A percentile compares a stretch with the other conserved stretches of the same genome.
Conservation (phyloP, 2,113 vertebrate species). For the Coptodon bakossiorum region DNA sequence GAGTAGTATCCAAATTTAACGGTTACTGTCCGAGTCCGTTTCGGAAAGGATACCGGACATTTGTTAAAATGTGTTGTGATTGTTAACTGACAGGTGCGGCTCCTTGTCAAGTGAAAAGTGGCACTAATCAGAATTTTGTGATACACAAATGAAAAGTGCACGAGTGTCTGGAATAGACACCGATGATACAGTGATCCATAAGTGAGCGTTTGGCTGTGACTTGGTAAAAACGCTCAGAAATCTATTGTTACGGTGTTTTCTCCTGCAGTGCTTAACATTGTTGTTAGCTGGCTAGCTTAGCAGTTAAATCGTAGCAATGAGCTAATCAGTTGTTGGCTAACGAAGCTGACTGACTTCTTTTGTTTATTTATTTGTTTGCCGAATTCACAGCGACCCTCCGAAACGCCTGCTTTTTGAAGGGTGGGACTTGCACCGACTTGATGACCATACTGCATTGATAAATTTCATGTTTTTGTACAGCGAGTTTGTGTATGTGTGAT, state of each 20-base stretch:
- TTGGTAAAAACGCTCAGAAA: background rate
- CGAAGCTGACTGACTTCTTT: background rate
- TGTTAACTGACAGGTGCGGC: background rate
- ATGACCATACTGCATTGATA: fast-evolving
- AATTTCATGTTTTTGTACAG: background rate
- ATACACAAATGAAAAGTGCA: fast-evolving
- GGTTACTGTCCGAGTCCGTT: fast-evolving
- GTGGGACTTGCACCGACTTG: background rate
- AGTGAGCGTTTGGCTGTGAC: fast-evolving
- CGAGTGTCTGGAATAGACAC: background rate
- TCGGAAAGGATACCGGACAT: background rate
- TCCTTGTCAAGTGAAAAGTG: background rate
- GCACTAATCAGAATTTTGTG: background rate
- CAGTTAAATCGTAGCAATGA: background rate
- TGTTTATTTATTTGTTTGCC: background rate
- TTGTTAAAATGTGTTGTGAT: background rate
- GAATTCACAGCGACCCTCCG: background rate
- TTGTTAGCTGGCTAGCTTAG: background rate
- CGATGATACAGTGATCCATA: background rate
- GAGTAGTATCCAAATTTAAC: fast-evolving
- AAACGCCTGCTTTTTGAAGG: fast-evolving
- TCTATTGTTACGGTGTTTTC: background rate
- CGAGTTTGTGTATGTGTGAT: background rate
- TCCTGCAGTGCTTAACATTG: background rate
- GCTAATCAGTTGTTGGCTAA: background rate